Percentiles rank a stretch among this genome's conserved stretches.
Evolutionary conservation across 2,888 invertebrate genomes (phyloP).

Genomic region (Seladonia tumulorum): DNA sequence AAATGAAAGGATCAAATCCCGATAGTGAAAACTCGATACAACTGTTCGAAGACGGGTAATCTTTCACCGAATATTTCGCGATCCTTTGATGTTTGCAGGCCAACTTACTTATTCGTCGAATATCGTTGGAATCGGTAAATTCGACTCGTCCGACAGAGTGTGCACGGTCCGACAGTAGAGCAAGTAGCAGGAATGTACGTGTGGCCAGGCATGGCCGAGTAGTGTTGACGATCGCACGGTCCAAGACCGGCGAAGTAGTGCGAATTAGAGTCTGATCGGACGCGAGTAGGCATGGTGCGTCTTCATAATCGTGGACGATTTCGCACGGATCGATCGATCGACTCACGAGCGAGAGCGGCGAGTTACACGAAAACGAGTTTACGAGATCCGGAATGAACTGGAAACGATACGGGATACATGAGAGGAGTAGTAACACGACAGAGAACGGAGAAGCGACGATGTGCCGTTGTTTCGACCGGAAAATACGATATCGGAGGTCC

Average conservation of each 20-base stretch:
- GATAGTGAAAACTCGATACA: too few relatives aligned
- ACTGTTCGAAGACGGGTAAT: too few relatives aligned
- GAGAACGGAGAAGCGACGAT: neutral
- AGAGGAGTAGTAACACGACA: neutral
- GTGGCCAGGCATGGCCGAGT: neutral
- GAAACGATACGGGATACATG: neutral
- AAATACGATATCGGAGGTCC: neutral
- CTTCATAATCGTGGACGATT: neutral
- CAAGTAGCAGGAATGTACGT: neutral
- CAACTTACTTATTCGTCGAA: neutral
- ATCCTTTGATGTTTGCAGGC: too few relatives aligned
- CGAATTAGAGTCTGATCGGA: neutral
- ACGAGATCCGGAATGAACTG: neutral
- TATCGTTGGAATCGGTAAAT: too few relatives aligned
- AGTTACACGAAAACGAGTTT: constrained; percentile 33
- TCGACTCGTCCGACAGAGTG: too few relatives aligned
- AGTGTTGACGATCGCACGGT: neutral
- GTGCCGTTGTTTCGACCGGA: neutral
- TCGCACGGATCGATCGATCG: constrained; percentile 35
- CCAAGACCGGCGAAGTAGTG: neutral
- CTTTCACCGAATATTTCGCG: too few relatives aligned
- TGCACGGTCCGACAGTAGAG: too few relatives aligned
- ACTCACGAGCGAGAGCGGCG: constrained; percentile 74
- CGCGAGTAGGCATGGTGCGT: neutral
- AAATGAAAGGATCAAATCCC: too few relatives aligned